Conservation (phyloP, 1,140 invertebrate species). For the Drosophila kohkoa region DNA sequence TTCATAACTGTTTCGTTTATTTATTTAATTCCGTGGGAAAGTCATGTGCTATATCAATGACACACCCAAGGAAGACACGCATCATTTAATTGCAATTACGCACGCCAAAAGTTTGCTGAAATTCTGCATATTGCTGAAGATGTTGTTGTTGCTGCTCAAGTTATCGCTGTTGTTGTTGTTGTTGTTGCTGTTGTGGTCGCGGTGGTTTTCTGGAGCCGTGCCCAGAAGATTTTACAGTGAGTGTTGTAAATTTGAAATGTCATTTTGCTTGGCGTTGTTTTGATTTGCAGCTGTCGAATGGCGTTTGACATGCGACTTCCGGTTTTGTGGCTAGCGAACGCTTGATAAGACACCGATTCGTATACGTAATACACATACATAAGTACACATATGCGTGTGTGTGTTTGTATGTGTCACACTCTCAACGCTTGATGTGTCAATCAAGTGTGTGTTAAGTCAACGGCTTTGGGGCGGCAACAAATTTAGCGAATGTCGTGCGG, state of each 20-base stretch:
- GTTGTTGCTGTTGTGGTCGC: constrained; percentile 17
- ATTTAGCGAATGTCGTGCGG: constrained; percentile 25
- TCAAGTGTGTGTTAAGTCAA: constrained; percentile 37
- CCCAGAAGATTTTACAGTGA: constrained; percentile 34
- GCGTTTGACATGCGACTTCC: constrained; percentile 64
- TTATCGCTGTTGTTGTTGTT: constrained; percentile 14
- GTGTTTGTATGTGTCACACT: constrained; percentile 12
- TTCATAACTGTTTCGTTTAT: background rate
- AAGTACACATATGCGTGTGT: background rate
- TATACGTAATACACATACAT: too few relatives aligned
- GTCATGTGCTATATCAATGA: background rate
- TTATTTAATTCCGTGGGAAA: background rate
- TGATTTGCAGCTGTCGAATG: constrained; percentile 73
- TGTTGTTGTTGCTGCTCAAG: background rate
- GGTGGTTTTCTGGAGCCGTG: constrained; percentile 47
- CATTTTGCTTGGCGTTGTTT: constrained; percentile 49
- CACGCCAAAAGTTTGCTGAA: constrained; percentile 27
- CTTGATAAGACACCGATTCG: constrained; percentile 19
- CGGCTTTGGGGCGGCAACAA: constrained; percentile 32
- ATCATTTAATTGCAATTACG: constrained; percentile 62
- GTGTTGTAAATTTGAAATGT: constrained; percentile 35
- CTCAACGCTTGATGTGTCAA: constrained; percentile 44
- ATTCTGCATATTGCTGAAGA: background rate
- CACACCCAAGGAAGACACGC: constrained; percentile 12
- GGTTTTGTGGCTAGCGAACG: constrained; percentile 22